Evolutionary conservation across 2,888 invertebrate species (phyloP), one percentile per base, ranked within the genome.

Genomic region (Erebia palarica): DNA sequence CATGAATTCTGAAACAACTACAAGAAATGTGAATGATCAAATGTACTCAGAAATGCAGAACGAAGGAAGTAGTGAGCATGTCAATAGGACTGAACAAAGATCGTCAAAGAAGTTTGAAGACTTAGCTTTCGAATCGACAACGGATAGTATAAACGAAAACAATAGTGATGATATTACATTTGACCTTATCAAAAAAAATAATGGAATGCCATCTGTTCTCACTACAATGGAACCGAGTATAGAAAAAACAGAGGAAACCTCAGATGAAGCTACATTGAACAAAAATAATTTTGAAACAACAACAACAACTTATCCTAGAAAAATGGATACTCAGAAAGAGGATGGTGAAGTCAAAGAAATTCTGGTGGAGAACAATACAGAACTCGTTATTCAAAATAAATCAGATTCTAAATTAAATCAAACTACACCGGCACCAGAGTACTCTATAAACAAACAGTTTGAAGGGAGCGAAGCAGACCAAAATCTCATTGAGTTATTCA

Each of bases 101-200:
- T 85, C 88, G 5, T 87, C 88, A 18, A 86, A 84, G 77, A 74
- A 81, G 49, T 79, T 84, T 72, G 79, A 80, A 60, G 81, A 84
- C 73, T 79, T 81, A 72, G 64, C 77, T 53, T 77, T 78, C 64
- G 81, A 83, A 73, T 76, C 79, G 65, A 80, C 81, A n/a, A 84
- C 82, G 13, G 44, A 63, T 21, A 73, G 65, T 69, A 70, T 68
- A 58, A 69, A 65, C 18, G 71, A 73, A 42, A 76, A 71, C 58
- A 75, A 60, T 53, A 77, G 75, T 42, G 80, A 78, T 65, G 81
- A 82, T 21, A 76, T 81, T 16, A 80, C 80, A 68, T 81, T 82
- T 51, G 78, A 81, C 51, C 75, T 73, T 57, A 74, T 80, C 55
- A 77, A 75, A 61, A 78, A 80, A 70, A 77, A 76, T 65, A 73